Percentiles rank a stretch among this genome's conserved stretches.
Evolutionary conservation across 2,113 vertebrate genomes (phyloP).

Genomic region (Potamarius usumacintae): DNA sequence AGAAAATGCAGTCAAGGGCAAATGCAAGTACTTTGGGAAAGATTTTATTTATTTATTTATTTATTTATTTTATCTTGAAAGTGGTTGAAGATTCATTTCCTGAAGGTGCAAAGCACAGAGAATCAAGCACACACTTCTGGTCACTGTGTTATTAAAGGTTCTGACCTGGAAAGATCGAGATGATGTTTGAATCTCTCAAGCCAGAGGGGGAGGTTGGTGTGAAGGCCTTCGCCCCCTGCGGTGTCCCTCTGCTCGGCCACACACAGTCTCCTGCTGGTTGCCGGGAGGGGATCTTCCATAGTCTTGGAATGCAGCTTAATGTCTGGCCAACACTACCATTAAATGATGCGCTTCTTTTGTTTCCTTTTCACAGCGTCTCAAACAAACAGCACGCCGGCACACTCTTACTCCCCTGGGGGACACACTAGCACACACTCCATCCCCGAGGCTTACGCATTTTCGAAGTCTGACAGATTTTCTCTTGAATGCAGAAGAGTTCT

Average conservation of each 20-base stretch:
- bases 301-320: slow-evolving; percentile 69
- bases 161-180: background rate
- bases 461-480: background rate
- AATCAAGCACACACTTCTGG: background rate
- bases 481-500: background rate
- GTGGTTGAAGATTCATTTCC: background rate
- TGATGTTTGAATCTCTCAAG: background rate
- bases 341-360: slow-evolving; percentile 69
- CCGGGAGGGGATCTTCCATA: slow-evolving; percentile 58
- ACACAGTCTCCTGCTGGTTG: slow-evolving; percentile 63
- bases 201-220: slow-evolving; percentile 51
- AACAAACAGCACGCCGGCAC: slow-evolving; percentile 68
- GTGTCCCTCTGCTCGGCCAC: slow-evolving; percentile 68
- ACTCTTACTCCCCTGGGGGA: slow-evolving; percentile 56
- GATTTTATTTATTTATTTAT: background rate
- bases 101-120: no score
- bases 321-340: slow-evolving; percentile 70
- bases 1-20: background rate
- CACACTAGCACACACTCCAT: slow-evolving; percentile 48
- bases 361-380: slow-evolving; percentile 59
- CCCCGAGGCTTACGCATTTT: background rate
- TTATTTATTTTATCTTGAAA: background rate
- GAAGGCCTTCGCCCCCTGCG: slow-evolving; percentile 56
- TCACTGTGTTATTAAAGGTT: no score
- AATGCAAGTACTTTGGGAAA: background rate